Evolutionary conservation across 2,888 invertebrate species (phyloP), one percentile per base, ranked within the genome.

Genomic region (Himalopsyche tibetana): DNA sequence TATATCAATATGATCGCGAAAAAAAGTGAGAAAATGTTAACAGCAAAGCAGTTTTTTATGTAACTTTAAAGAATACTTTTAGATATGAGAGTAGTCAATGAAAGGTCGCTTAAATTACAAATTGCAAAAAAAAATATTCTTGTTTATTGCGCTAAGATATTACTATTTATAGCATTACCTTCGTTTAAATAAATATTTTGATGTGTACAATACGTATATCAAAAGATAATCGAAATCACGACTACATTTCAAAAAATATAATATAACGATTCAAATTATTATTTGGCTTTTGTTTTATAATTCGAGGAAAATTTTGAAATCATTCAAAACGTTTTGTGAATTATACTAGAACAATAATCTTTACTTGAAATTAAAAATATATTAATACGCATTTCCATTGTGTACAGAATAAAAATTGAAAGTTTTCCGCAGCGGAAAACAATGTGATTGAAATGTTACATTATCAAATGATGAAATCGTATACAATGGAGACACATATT

Each of bases 401-500:
- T 55, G 9, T 51, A 82, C 69, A 84, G 79, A 87, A 82, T 89
- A 86, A 86, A 86, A 84, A 92, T 90, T 91, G 91, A 45, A 83
- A 63, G 87, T 89, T 91, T 91, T 90, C 91, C 91, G 88, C 89
- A 88, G 89, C 89, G 87, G 85, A 86, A 88, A 88, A 86, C 88
- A 89, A 86, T 86, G 87, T 84, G 87, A 82, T 63, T 82, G 83
- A 84, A 87, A 84, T 81, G 42, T 85, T 82, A 82, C 69, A 82
- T 80, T 85, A 80, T 38, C 45, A 55, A 28, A 56, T 84, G 83
- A 82, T 79, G 86, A 86, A 87, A 86, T 82, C 56, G 55, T 56
- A 82, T 74, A 80, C 84, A 87, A 85, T 86, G 84, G 85, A 83
- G 83, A 81, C 82, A 85, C 83, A 82, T 82, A 81, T 56, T 82